Base-by-base conservation (phyloP, 2,113 vertebrate species). In the Burhinus bistriatus region DNA sequence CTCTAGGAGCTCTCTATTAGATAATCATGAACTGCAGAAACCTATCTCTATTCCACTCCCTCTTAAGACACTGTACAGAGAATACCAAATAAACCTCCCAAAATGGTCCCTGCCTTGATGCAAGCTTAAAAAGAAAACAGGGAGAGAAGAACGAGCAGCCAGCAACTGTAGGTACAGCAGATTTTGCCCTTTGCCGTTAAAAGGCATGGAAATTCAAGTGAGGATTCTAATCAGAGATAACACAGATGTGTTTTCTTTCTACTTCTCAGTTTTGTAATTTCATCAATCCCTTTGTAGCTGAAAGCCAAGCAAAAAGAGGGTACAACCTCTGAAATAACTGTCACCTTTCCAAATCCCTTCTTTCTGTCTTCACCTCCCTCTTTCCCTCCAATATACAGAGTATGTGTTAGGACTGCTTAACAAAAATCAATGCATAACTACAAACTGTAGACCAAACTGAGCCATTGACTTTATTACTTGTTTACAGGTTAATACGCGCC, bases 51-150 rank as follows among this genome's bases (percentile, higher is more conserved):
- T 34, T 51, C 36, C 64, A 62, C 6, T 38, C 3, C 6, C 19
- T 61, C 58, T 79, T 30, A 69, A 90, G 40, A 86, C 9, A 14
- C 4, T 44, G 11, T 34, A 38, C 22, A 64, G 18, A 51, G 10
- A 85, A 64, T 14, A 79, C 2, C 22, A 82, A 66, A 44, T 5
- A 51, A 68, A 13, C 8, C 4, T 71, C 22, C 18, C 49, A 22
- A 44, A 61, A 70, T 0, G 0, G 15, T 36, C 30, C 66, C 22
- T 61, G 5, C 6, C 40, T 57, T 7, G 0, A 70, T 23, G 11
- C 16, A 72, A 79, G 7, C 9, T 20, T 19, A 57, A 66, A 47
- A 55, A 52, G 5, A 51, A 71, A 40, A 59, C 0, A 55, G 4
- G 7, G n/a, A 85, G 44, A 84, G 65, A 80, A 92, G 8, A 9